Percentiles rank a stretch among this genome's conserved stretches.
Evolutionary conservation across 2,797 vertebrate species (phyloP).

Genomic region (Huso huso): DNA sequence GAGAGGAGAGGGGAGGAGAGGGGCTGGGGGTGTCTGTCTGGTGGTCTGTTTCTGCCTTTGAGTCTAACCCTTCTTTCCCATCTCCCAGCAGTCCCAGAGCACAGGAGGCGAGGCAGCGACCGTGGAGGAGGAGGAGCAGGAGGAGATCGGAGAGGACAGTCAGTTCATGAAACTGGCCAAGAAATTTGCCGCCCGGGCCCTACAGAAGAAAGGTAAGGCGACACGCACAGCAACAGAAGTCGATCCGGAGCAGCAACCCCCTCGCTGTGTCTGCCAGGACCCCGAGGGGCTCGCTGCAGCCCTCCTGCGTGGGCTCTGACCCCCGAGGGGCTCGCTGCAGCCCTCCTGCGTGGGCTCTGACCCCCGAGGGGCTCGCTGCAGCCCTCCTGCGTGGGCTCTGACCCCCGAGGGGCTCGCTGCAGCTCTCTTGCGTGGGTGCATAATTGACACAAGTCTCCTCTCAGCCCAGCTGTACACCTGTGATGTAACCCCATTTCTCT

Average conservation of each 20-base stretch:
- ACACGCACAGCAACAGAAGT: background rate
- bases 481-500: background rate
- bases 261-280: too few relatives aligned
- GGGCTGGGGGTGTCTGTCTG: too few relatives aligned
- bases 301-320: too few relatives aligned
- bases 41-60: background rate
- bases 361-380: too few relatives aligned
- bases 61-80: background rate
- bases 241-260: too few relatives aligned
- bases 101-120: slow-evolving; percentile 21
- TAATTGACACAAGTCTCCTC: background rate
- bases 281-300: too few relatives aligned
- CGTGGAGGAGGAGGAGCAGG: slow-evolving; percentile 60
- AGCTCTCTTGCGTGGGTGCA: too few relatives aligned
- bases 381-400: too few relatives aligned
- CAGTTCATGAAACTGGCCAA: slow-evolving; percentile 92
- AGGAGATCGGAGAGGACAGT: slow-evolving; percentile 75
- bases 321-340: too few relatives aligned
- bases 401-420: too few relatives aligned
- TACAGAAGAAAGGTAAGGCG: slow-evolving; percentile 75
- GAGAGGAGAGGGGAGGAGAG: background rate
- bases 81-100: slow-evolving; percentile 55
- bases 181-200: slow-evolving; percentile 76
- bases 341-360: too few relatives aligned
- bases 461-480: background rate